These are phyloP conservation scores for Aleiodes sp. DNA, from an alignment of 1,140 invertebrate species.

Conservation along the genomic window DNA sequence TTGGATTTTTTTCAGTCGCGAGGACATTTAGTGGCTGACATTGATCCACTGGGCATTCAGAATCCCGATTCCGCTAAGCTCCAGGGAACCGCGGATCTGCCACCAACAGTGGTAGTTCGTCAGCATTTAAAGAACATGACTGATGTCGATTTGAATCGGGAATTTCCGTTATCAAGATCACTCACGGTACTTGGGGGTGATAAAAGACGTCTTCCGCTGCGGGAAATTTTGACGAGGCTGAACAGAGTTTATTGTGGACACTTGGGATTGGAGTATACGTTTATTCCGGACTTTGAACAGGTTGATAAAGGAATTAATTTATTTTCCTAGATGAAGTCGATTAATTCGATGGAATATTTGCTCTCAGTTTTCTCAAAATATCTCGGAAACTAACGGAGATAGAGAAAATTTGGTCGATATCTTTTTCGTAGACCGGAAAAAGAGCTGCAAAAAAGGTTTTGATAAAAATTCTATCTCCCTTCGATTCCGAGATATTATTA, in stretches of 20 bases:
- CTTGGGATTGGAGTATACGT: slow-evolving; percentile 89
- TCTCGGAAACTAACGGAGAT: too few relatives aligned
- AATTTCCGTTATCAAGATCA: slow-evolving; percentile 74
- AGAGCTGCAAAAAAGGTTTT: too few relatives aligned
- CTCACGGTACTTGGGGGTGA: slow-evolving; percentile 78
- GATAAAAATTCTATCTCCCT: too few relatives aligned
- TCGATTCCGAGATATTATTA: too few relatives aligned
- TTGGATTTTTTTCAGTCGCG: slow-evolving; percentile 68
- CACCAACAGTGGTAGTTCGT: slow-evolving; percentile 51
- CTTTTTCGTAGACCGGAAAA: too few relatives aligned
- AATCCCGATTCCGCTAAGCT: slow-evolving; percentile 56
- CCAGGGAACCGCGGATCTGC: slow-evolving; percentile 48
- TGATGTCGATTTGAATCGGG: slow-evolving; percentile 73
- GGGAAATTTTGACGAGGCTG: slow-evolving; percentile 81
- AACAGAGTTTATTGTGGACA: slow-evolving; percentile 76
- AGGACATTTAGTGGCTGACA: slow-evolving; percentile 82
- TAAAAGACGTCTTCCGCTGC: slow-evolving; percentile 67
- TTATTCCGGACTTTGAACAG: slow-evolving; percentile 78
- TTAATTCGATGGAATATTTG: too few relatives aligned
- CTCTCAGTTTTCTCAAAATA: too few relatives aligned
- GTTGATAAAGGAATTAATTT: slow-evolving; percentile 5
- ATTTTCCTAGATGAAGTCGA: neutral
- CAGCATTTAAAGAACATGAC: slow-evolving; percentile 64
- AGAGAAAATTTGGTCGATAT: too few relatives aligned
- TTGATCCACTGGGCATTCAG: slow-evolving; percentile 77